A percentile compares a stretch with the other conserved stretches of the same genome.
These are phyloP conservation scores for Sphaeramia orbicularis DNA, from an alignment of 2,797 vertebrate species.

Conservation along the genomic window DNA sequence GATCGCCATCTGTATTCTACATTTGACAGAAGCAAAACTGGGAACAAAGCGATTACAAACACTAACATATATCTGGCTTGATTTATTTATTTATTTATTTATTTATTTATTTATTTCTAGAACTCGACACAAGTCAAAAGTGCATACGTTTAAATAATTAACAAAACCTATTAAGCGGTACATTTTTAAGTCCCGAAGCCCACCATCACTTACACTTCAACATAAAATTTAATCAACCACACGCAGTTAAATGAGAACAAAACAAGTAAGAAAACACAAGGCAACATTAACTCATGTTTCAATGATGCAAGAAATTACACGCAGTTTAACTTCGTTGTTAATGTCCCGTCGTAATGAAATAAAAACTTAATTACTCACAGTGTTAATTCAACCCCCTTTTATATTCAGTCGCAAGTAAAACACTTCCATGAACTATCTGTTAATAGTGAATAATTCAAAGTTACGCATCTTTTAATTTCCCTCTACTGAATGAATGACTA, in stretches of 20 bases:
- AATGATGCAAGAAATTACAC: constrained; percentile 31
- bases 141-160: constrained; percentile 27
- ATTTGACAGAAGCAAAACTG: constrained; percentile 16
- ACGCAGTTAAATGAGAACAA: not conserved
- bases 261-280: constrained; percentile 7
- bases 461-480: constrained; percentile 32
- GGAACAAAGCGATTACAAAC: constrained; percentile 16
- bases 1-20: constrained; percentile 9
- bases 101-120: constrained; percentile 32
- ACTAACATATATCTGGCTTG: constrained; percentile 3
- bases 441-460: constrained; percentile 57
- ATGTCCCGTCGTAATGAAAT: constrained; percentile 47
- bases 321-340: constrained; percentile 42
- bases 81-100: constrained; percentile 31
- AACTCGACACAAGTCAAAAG: constrained; percentile 15
- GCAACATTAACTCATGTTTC: constrained; percentile 22
- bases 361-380: constrained; percentile 40
- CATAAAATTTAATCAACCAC: constrained; percentile 10
- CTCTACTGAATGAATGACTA: constrained; percentile 36
- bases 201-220: constrained; percentile 18
- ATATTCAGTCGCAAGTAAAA: constrained; percentile 38
- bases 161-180: constrained; percentile 34
- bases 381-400: constrained; percentile 47
- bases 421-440: constrained; percentile 31
- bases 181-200: constrained; percentile 13